A percentile compares a stretch with the other conserved stretches of the same genome.
phyloP scores from a whole-genome alignment of 1,140 invertebrate species.

The Caenorhabditis brenneri region DNA sequence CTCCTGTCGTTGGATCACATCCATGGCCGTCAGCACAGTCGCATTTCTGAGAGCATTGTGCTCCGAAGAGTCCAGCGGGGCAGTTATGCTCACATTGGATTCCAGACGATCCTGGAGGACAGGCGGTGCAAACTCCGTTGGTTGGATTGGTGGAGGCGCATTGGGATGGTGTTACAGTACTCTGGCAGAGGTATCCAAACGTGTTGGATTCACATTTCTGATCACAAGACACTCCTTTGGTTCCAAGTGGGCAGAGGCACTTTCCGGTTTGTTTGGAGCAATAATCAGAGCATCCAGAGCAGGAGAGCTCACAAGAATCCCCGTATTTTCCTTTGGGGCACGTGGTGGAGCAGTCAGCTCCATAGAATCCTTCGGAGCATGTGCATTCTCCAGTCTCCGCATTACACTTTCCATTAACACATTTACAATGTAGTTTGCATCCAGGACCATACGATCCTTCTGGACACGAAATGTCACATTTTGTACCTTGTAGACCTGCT shows the following conservation, averaged over 20 bases:
- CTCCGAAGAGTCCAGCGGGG: slow-evolving; percentile 49
- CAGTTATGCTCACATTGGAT: slow-evolving; percentile 43
- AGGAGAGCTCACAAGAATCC: slow-evolving; percentile 61
- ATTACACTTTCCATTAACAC: slow-evolving; percentile 76
- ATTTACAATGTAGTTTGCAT: slow-evolving; percentile 57
- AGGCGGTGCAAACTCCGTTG: slow-evolving; percentile 24
- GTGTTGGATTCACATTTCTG: slow-evolving; percentile 67
- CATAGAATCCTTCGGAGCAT: slow-evolving; percentile 79
- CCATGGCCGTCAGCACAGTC: slow-evolving; percentile 62
- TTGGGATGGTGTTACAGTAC: slow-evolving; percentile 73
- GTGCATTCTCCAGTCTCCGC: slow-evolving; percentile 84
- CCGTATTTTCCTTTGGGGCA: slow-evolving; percentile 60
- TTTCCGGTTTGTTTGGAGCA: slow-evolving; percentile 75
- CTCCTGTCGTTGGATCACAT: slow-evolving; percentile 66
- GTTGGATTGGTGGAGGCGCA: not conserved
- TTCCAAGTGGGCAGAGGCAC: slow-evolving; percentile 81
- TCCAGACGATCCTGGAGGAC: slow-evolving; percentile 47
- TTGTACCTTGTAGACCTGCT: slow-evolving; percentile 74
- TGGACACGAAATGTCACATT: slow-evolving; percentile 70
- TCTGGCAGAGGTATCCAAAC: slow-evolving; percentile 70
- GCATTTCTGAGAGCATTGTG: slow-evolving; percentile 59
- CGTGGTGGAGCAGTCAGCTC: slow-evolving; percentile 59
- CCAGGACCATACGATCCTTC: slow-evolving; percentile 71
- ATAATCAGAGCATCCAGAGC: slow-evolving; percentile 62
- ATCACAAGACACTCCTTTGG: slow-evolving; percentile 71